Evolutionary conservation across 2,113 vertebrate genomes (phyloP), one percentile per base, ranked within the genome.

Genomic region (Merops nubicus): DNA sequence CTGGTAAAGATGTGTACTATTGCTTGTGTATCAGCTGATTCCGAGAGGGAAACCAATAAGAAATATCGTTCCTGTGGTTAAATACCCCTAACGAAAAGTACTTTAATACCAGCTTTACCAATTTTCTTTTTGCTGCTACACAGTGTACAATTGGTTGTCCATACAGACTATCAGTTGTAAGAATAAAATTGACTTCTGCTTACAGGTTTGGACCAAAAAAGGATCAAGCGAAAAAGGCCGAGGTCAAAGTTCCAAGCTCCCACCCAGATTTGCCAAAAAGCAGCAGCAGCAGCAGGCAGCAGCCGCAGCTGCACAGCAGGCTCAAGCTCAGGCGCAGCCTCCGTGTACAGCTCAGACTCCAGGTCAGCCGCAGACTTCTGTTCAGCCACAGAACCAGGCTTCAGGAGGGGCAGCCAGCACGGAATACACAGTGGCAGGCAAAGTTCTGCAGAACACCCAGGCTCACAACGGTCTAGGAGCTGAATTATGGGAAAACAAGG

Each of bases 191-290:
- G 36, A 2, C 76, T 96, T 93, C 54, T 33, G 1, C 75, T 95
- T 88, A 34, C 98, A 99, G 99, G 99, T 99, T 78, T 99, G 99
- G 99, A 98, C 98, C 96, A 99, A 99, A 98, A 99, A 99, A 95
- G 98, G 98, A 88, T 98, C 99, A 9, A 98, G 97, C 4, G 99
- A 99, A 89, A 99, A 99, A 92, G 98, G 98, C 87, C 98, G 99
- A 97, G 98, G 98, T 54, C 99, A 99, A 67, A 98, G 98, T 81
- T 99, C 98, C 79, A 99, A 99, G 93, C 98, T 99, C 48, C 99
- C 99, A 23, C 99, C 99, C 45, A 98, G 99, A 89, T 99, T 99
- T 98, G 99, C 99, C 83, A 99, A 99, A 97, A 99, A 99, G 91
- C 99, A 99, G 91, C 99, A 97, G 91, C 99, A 97, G 5, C 98